Percentiles rank a stretch among this genome's conserved stretches.
Evolutionary conservation across 2,113 vertebrate species (phyloP).

Genomic region (Entosphenus tridentatus): DNA sequence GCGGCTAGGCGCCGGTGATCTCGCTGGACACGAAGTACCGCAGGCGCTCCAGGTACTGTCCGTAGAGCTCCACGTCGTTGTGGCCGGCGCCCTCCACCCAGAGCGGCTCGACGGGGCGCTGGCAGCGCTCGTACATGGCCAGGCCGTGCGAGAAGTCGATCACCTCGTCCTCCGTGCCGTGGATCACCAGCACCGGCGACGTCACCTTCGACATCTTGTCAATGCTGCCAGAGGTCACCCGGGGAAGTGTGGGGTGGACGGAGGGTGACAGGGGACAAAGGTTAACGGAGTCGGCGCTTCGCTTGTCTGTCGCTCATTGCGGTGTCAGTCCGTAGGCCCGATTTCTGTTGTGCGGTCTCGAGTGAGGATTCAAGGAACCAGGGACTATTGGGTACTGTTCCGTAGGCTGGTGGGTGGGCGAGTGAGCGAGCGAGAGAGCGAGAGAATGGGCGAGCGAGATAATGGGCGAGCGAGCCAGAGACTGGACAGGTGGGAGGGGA

Average conservation of each 20-base stretch:
- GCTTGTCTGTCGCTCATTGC: too few relatives aligned
- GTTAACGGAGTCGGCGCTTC: too few relatives aligned
- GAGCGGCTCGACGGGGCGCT: slow-evolving; percentile 81
- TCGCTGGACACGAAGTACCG: slow-evolving; percentile 80
- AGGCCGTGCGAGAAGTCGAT: slow-evolving; percentile 93
- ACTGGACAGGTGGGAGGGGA: neutral
- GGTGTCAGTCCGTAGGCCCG: too few relatives aligned
- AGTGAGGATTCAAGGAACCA: too few relatives aligned
- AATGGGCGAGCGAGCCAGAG: neutral
- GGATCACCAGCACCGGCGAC: slow-evolving; percentile 86
- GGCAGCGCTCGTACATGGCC: slow-evolving; percentile 80
- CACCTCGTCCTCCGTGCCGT: slow-evolving; percentile 88
- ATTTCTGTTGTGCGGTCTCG: too few relatives aligned
- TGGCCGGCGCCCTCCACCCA: slow-evolving; percentile 94
- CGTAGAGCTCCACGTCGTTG: slow-evolving; percentile 94
- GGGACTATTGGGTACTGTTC: too few relatives aligned
- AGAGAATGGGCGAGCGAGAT: neutral
- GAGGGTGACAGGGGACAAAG: too few relatives aligned
- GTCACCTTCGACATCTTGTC: slow-evolving; percentile 93
- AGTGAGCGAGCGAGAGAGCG: neutral
- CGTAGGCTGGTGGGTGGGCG: too few relatives aligned
- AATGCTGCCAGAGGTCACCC: slow-evolving; percentile 28
- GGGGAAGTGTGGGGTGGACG: too few relatives aligned
- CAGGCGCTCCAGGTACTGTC: slow-evolving; percentile 87
- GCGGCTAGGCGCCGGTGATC: slow-evolving; percentile 26